phyloP scores from a whole-genome alignment of 2,113 vertebrate genomes.

The Saguinus imperator region DNA sequence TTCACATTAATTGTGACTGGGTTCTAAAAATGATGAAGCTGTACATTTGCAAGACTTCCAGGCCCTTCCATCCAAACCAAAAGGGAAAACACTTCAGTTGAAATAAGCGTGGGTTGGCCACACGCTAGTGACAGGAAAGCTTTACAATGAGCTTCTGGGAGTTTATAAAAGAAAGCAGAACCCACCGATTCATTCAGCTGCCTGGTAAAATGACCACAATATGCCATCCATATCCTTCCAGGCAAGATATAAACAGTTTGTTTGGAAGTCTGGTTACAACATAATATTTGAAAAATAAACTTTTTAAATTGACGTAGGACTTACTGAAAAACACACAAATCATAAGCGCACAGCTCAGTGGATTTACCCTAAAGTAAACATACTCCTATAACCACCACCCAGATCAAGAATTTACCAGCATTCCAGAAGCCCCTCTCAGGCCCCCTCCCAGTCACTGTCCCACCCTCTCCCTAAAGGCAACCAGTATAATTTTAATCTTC shows the following conservation, averaged over 20 bases:
- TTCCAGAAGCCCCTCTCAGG: conserved; percentile 59
- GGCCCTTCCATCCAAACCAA: neutral
- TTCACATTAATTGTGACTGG: neutral
- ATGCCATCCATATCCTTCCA: neutral
- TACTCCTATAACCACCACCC: neutral
- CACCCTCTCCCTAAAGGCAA: conserved; percentile 36
- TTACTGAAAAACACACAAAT: conserved; percentile 47
- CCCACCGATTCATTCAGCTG: neutral
- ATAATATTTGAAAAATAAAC: neutral
- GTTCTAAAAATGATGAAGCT: conserved; percentile 14
- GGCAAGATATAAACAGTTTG: conserved; percentile 3
- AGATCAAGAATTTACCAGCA: neutral
- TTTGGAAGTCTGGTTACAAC: conserved; percentile 8
- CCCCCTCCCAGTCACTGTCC: neutral
- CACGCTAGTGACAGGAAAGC: neutral
- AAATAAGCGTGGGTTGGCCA: neutral
- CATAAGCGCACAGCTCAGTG: neutral
- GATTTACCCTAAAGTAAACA: conserved; percentile 50
- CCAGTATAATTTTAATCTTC: conserved; percentile 61
- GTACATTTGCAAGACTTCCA: conserved; percentile 4
- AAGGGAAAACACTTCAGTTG: neutral
- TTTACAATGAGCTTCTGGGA: neutral
- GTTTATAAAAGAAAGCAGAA: neutral
- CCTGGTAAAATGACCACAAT: neutral
- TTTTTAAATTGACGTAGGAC: neutral